Base-by-base conservation (phyloP, 2,888 invertebrate genomes). In the Plemyria rubiginata region DNA sequence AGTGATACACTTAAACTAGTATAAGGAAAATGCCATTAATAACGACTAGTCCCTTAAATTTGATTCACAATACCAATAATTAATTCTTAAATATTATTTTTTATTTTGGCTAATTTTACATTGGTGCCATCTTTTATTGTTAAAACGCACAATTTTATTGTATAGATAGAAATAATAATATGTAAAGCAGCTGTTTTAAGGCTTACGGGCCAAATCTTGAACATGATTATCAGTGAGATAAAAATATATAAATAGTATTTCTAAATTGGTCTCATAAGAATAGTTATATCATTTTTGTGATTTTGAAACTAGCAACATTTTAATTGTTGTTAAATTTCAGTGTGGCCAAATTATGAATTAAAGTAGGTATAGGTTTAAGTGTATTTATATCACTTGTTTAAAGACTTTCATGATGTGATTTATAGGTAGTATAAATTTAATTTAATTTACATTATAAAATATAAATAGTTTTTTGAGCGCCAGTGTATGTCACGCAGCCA, bases 201-300 rank as follows among this genome's bases (percentile, higher is more conserved):
- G 43, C 28, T 53, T 29, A 50, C 36, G 63, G 56, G 63, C 63
- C 64, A 65, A 65, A 55, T 51, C 13, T 5, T 4, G 4, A 29
- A 7, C 7, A 29, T 6, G 7, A 7, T 29, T 6, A 29, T 32
- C 1, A 32, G 8, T 32, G 32, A 45, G 45, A 45, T 36, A 13
- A 16, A n/a, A 15, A 40, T 12, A 40, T 40, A 1, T 40, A 4
- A 43, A 48, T 28, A 12, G 48, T 48, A 48, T 48, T 48, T 43
- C 29, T n/a, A 60, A 64, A 54, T 48, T 28, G 57, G 60, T 65
- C 65, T 60, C 40, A 32, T 6, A 32, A 32, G 32, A 6, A 32
- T 32, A 8, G 28, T 52, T 41, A 51, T 32, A 22, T 22, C 22
- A 22, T 22, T 22, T 2, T 46, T 49, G 48, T 49, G 46, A 50